Conservation (phyloP, 1,140 invertebrate genomes). For the Drosophila truncata region DNA sequence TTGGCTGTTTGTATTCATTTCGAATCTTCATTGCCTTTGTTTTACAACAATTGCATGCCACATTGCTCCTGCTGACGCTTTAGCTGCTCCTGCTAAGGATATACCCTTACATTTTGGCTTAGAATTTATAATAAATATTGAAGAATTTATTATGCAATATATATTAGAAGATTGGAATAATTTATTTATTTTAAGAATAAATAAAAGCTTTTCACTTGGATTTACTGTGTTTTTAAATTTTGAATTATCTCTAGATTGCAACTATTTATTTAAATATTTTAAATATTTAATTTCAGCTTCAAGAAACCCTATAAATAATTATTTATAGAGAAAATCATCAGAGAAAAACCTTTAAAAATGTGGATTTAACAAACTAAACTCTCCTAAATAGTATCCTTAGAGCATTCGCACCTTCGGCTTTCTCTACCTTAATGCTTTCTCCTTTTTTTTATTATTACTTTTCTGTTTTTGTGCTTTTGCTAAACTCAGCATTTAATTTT, state of each 20-base stretch:
- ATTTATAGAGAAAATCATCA: neutral
- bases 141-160: neutral
- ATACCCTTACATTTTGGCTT: conserved; percentile 25
- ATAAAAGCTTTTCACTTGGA: too few relatives aligned
- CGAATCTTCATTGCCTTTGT: conserved; percentile 76
- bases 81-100: neutral
- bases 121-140: neutral
- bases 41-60: conserved; percentile 80
- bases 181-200: neutral
- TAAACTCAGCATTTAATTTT: conserved; percentile 83
- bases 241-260: too few relatives aligned
- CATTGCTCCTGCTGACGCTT: conserved; percentile 36
- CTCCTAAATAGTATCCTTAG: neutral
- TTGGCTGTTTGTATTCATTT: conserved; percentile 69
- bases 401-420: conserved; percentile 17
- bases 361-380: neutral
- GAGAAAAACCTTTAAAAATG: neutral
- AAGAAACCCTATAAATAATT: neutral
- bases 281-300: neutral
- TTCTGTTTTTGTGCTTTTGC: conserved; percentile 55
- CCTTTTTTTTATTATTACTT: conserved; percentile 1
- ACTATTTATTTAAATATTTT: neutral
- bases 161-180: neutral
- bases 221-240: neutral
- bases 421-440: neutral